phyloP scores from a whole-genome alignment of 2,888 invertebrate genomes.

The Thera obeliscata region DNA sequence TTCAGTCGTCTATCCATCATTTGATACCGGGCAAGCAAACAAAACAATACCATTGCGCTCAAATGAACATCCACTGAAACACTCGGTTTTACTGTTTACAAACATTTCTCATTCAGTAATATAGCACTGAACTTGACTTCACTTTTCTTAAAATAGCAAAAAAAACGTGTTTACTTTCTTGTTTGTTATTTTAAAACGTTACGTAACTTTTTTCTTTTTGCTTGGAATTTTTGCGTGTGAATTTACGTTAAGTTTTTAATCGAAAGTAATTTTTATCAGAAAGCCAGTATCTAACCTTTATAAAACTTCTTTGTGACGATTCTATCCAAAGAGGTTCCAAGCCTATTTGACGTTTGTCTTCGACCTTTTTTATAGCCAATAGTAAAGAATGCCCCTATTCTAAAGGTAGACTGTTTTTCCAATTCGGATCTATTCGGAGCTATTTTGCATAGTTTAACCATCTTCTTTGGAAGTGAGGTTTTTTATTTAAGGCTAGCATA shows the following conservation, averaged over 20 bases:
- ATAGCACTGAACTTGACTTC: neutral
- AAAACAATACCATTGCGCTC: constrained; percentile 1
- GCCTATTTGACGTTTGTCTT: constrained; percentile 59
- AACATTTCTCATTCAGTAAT: neutral
- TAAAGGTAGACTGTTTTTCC: constrained; percentile 23
- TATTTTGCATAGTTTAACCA: constrained; percentile 23
- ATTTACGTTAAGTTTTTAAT: too few relatives aligned
- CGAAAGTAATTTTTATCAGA: neutral
- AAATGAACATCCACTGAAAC: constrained; percentile 7
- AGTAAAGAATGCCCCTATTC: constrained; percentile 48
- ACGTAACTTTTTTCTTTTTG: too few relatives aligned
- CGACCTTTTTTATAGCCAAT: constrained; percentile 66
- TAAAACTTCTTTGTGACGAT: constrained; percentile 53
- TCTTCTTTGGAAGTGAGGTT: constrained; percentile 1
- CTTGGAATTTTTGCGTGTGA: too few relatives aligned
- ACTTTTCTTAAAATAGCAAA: neutral
- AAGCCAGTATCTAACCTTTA: constrained; percentile 3
- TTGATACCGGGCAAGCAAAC: constrained; percentile 5
- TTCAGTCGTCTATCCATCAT: constrained; percentile 1
- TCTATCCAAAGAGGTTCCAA: constrained; percentile 63
- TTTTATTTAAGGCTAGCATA: neutral
- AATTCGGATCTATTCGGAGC: constrained; percentile 17
- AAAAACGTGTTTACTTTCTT: too few relatives aligned
- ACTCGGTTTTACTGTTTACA: neutral
- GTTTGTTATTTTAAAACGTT: too few relatives aligned